A percentile compares a stretch with the other conserved stretches of the same genome.
Conservation (phyloP, 2,113 vertebrate species). For the Silurus meridionalis region DNA sequence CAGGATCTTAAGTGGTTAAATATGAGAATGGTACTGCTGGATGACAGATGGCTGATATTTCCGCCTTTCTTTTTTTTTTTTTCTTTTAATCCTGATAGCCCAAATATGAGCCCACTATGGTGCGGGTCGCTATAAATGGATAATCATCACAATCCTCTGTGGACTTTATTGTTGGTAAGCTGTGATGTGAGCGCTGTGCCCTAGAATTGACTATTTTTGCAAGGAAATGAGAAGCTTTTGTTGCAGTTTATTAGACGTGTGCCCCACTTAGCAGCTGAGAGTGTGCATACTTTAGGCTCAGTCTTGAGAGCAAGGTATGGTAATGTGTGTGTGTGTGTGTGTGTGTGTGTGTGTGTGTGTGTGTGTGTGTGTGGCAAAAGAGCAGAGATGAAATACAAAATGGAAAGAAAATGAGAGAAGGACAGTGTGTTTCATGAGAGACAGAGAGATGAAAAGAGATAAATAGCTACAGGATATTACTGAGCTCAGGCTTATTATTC, state of each 20-base stretch:
- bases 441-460: constrained; percentile 34
- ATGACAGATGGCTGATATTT: neutral
- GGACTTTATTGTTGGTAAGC: constrained; percentile 45
- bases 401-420: neutral
- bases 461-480: constrained; percentile 51
- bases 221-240: constrained; percentile 43
- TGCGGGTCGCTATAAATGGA: constrained; percentile 32
- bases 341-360: neutral
- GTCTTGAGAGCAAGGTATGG: neutral
- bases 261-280: constrained; percentile 32
- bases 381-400: constrained; percentile 24
- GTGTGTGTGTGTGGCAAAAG: too few relatives aligned
- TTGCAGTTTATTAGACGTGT: constrained; percentile 41
- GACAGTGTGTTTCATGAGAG: constrained; percentile 1
- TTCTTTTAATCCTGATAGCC: constrained; percentile 25
- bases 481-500: constrained; percentile 34
- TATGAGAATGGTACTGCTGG: neutral
- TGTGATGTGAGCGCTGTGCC: constrained; percentile 22
- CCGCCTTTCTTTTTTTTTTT: neutral
- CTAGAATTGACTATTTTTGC: constrained; percentile 37
- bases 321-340: constrained; percentile 13
- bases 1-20: neutral
- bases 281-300: constrained; percentile 1
- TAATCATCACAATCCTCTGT: constrained; percentile 21
- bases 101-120: constrained; percentile 31